Percentiles rank a stretch among this genome's conserved stretches.
phyloP scores from a whole-genome alignment of 2,888 invertebrate species.

The Caenorhabditis zanzibari region DNA sequence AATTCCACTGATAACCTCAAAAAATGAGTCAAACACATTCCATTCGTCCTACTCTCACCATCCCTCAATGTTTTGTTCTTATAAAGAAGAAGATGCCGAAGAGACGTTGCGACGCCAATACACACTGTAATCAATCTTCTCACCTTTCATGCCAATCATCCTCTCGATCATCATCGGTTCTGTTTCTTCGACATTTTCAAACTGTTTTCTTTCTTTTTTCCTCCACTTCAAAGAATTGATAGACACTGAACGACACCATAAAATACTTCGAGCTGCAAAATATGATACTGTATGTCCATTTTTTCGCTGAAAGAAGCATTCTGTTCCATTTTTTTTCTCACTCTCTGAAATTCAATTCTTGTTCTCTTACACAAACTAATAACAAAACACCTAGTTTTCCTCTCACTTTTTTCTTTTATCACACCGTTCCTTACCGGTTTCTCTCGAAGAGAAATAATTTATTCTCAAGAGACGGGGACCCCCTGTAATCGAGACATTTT shows the following conservation, averaged over 20 bases:
- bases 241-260: not conserved
- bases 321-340: conserved; percentile 25
- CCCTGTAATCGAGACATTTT: conserved; percentile 50
- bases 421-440: conserved; percentile 65
- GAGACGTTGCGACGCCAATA: conserved; percentile 59
- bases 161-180: conserved; percentile 44
- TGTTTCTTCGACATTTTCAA: conserved; percentile 34
- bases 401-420: conserved; percentile 41
- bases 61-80: not conserved
- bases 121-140: conserved; percentile 59
- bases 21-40: conserved; percentile 54
- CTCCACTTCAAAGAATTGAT: conserved; percentile 14
- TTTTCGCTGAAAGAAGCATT: conserved; percentile 40
- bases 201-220: conserved; percentile 35
- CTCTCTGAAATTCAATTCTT: conserved; percentile 45
- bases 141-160: conserved; percentile 58
- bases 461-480: conserved; percentile 22
- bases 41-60: conserved; percentile 5
- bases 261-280: conserved; percentile 37
- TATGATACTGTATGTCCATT: not conserved
- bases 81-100: conserved; percentile 16
- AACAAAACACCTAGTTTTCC: conserved; percentile 50
- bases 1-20: conserved; percentile 49
- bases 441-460: not conserved
- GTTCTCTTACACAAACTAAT: conserved; percentile 38